Base-by-base conservation (phyloP, 2,888 invertebrate genomes). In the Cyrtodaria siliqua region DNA sequence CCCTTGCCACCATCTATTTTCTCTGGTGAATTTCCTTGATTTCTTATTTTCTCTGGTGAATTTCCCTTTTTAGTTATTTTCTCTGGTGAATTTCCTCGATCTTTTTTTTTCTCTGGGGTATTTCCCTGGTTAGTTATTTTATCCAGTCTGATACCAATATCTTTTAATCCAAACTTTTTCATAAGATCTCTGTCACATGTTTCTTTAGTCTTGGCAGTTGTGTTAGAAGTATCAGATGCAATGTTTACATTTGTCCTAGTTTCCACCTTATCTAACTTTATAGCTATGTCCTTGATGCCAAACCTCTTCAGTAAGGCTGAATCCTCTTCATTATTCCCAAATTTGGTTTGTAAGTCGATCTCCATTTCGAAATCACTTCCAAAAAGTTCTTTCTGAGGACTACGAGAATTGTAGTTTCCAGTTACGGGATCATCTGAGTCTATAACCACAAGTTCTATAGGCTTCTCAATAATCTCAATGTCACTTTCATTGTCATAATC, bases 401-500 rank as follows among this genome's bases (percentile, higher is more conserved):
- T 33, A 4, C 4, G 33, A 33, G 33, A 33, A n/a, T n/a, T n/a
- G n/a, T n/a, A n/a, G n/a, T n/a, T n/a, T n/a, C n/a, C n/a, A n/a
- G n/a, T n/a, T n/a, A n/a, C n/a, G 4, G 29, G 40, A 50, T 49
- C 52, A 18, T 60, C 42, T 44, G 63, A 63, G 59, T 57, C 38
- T 8, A 64, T 57, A 14, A 40, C 47, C 29, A 59, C 63, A 8
- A 63, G 27, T 27, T 50, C 42, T 26, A 49, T 20, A 16, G 64
- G 64, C 1, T 38, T 38, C 47, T 64, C 64, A 16, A 53, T 26
- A 24, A 52, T 38, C 50, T 49, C 33, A 33, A 33, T 40, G 40
- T 57, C 57, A 57, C 57, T 57, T 18, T 57, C 57, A 57, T 57
- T 40, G 12, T 33, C 33, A 33, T n/a, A n/a, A n/a, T n/a, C n/a